Base-by-base conservation (phyloP, 2,797 vertebrate species). In the Erpetoichthys calabaricus region DNA sequence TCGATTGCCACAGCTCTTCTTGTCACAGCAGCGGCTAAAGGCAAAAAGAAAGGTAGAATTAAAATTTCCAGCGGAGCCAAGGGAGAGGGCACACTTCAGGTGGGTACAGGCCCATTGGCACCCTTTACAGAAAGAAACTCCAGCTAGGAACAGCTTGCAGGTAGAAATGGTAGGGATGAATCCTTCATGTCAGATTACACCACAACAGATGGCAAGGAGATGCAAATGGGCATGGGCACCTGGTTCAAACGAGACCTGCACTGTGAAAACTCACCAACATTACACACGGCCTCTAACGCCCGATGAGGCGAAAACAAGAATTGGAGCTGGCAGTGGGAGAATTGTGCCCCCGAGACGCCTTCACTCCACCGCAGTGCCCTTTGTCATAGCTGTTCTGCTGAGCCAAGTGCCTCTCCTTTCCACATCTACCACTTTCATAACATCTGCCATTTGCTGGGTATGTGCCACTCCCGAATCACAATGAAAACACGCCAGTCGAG, bases 1-100 rank as follows among this genome's bases (percentile, higher is more conserved):
- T 80, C 94, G 91, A 86, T 98, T 98, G 75, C 94, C 94, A 68
- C 94, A 98, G 88, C 94, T 98, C 86, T 98, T 98, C 89, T 98
- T 98, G 89, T 98, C 94, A 87, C 94, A 98, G 86, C 94, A 98
- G 73, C 83, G 86, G 78, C 86, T 88, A 69, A 53, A 59, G 76
- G 80, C 54, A 77, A n/a, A n/a, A n/a, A n/a, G 47, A 77, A 71
- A 87, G 77, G 77, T 80, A 57, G 57, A 10, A 10, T 84, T n/a
- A n/a, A n/a, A n/a, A n/a, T n/a, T n/a, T 60, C 64, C 1, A 9
- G 60, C 66, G 51, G 0, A 66, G 70, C 61, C 51, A 49, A 47
- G 53, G 61, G 65, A 60, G 53, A 42, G 41, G 7, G 44, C 49
- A 55, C 10, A 3, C 47, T 44, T 60, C 50, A 54, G 44, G 10